Conservation (phyloP, 2,113 vertebrate species). For the Atractosteus spatula region DNA sequence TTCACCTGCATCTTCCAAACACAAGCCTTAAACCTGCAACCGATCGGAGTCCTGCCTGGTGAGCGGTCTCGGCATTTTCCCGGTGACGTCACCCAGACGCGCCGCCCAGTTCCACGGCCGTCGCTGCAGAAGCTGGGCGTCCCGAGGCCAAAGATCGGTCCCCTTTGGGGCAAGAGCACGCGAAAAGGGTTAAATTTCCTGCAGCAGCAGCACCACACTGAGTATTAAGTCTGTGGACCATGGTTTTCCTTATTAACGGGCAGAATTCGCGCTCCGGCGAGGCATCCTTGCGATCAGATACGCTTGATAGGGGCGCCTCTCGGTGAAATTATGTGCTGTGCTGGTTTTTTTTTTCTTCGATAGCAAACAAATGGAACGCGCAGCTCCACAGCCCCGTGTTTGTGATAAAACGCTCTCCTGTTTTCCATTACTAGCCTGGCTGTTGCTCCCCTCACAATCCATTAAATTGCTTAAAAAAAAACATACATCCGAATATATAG, state of each 20-base stretch:
- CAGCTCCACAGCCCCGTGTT: constrained; percentile 44
- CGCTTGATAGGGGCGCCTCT: constrained; percentile 30
- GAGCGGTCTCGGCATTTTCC: too few relatives aligned
- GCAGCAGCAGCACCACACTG: too few relatives aligned
- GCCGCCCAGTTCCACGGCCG: too few relatives aligned
- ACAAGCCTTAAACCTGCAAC: too few relatives aligned
- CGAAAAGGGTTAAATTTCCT: too few relatives aligned
- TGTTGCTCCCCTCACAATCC: constrained; percentile 31
- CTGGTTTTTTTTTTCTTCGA: constrained; percentile 30
- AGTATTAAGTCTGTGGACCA: background rate
- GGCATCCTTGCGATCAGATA: constrained; percentile 35
- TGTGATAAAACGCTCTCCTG: constrained; percentile 58
- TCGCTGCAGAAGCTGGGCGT: too few relatives aligned
- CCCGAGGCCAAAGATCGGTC: too few relatives aligned
- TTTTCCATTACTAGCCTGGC: constrained; percentile 53
- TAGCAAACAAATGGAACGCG: constrained; percentile 53
- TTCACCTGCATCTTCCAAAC: too few relatives aligned
- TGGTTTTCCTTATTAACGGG: constrained; percentile 2
- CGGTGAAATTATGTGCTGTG: constrained; percentile 33
- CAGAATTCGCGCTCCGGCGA: constrained; percentile 22
- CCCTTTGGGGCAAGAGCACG: too few relatives aligned
- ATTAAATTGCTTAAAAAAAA: background rate
- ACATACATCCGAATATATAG: background rate
- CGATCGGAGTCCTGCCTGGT: too few relatives aligned
- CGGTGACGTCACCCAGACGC: too few relatives aligned